phyloP scores from a whole-genome alignment of 2,797 vertebrate genomes.

The Darevskia mixta region DNA sequence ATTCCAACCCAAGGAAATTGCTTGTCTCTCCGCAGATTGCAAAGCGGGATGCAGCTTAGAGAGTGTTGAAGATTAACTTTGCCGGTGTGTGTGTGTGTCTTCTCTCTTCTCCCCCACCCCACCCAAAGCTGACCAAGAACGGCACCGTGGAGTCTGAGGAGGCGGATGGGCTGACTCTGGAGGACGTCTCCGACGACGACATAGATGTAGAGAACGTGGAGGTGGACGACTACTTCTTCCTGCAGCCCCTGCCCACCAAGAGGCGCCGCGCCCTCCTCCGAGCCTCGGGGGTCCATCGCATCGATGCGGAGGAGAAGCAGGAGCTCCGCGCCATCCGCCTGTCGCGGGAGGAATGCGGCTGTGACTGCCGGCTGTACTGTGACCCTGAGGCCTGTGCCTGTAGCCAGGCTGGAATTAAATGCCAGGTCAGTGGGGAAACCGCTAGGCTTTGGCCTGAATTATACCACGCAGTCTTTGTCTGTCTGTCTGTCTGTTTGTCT shows the following conservation, averaged over 20 bases:
- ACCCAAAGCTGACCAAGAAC: conserved; percentile 89
- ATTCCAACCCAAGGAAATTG: not conserved
- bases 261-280: conserved; percentile 90
- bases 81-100: not conserved
- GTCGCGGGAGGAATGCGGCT: conserved; percentile 93
- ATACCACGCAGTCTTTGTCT: rapidly evolving
- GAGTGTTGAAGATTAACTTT: not conserved
- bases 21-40: not conserved
- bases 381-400: conserved; percentile 95
- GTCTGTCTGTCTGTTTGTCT: rapidly evolving
- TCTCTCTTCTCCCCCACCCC: conserved; percentile 1
- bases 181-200: conserved; percentile 94
- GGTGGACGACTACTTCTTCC: conserved; percentile 95
- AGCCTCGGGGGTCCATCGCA: conserved; percentile 92
- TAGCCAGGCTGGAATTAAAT: conserved; percentile 95
- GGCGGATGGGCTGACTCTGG: conserved; percentile 91
- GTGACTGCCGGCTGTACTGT: conserved; percentile 94
- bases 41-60: not conserved
- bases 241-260: conserved; percentile 93
- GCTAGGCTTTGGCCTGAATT: conserved; percentile 12
- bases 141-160: conserved; percentile 92
- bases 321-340: conserved; percentile 94
- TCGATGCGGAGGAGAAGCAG: conserved; percentile 93
- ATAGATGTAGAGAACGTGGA: conserved; percentile 92
- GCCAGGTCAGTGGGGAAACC: conserved; percentile 85